A percentile compares a stretch with the other conserved stretches of the same genome.
phyloP scores from a whole-genome alignment of 2,888 invertebrate genomes.

The Synanthedon vespiformis region DNA sequence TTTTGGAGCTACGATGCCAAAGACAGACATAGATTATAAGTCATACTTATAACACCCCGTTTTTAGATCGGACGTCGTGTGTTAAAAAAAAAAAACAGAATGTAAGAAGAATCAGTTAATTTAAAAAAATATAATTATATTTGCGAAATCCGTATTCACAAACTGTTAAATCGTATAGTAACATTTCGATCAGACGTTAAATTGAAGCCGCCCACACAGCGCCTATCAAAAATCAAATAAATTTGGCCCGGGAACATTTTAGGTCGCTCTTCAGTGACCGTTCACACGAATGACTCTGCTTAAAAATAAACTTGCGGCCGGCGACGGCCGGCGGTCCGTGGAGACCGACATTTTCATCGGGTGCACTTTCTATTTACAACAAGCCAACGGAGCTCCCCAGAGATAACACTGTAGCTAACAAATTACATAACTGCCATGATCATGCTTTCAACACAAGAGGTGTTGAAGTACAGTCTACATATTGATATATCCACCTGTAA shows the following conservation, averaged over 20 bases:
- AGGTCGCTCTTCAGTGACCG: conserved; percentile 34
- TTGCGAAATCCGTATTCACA: no score
- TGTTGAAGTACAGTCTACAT: neutral
- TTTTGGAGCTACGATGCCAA: no score
- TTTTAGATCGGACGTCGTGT: no score
- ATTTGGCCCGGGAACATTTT: conserved; percentile 38
- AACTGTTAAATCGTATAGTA: conserved; percentile 4
- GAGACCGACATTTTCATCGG: conserved; percentile 46
- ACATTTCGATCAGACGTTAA: conserved; percentile 19
- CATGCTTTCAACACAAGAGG: neutral
- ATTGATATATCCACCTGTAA: neutral
- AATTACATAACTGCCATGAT: conserved; percentile 3
- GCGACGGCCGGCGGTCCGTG: conserved; percentile 7
- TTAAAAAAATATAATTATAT: no score
- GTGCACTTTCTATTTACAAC: conserved; percentile 59
- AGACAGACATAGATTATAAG: no score
- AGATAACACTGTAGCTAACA: conserved; percentile 7
- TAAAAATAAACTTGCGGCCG: conserved; percentile 7
- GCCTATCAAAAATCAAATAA: conserved; percentile 43
- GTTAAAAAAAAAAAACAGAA: no score
- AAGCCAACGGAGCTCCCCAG: conserved; percentile 23
- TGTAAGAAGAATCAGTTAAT: no score
- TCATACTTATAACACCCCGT: no score
- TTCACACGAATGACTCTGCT: conserved; percentile 12
- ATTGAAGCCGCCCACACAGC: conserved; percentile 19